A percentile compares a stretch with the other conserved stretches of the same genome.
These are phyloP conservation scores for Priocnemis perturbator DNA, from an alignment of 2,888 invertebrate species.

Conservation along the genomic window DNA sequence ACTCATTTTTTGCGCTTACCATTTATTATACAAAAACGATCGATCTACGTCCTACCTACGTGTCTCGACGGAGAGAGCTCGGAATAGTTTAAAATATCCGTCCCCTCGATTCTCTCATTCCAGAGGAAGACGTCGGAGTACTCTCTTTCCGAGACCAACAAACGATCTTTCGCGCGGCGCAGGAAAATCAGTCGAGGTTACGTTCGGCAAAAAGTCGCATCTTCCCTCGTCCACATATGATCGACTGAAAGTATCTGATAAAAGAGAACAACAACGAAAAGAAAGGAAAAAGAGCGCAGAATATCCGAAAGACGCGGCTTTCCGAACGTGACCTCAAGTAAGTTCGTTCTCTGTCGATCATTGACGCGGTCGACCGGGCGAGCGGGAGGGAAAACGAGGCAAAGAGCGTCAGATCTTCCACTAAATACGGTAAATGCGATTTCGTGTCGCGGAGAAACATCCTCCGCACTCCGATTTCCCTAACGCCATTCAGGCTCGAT, in stretches of 20 bases:
- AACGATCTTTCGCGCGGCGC: neutral
- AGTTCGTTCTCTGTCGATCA: slow-evolving; percentile 19
- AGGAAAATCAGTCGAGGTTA: slow-evolving; percentile 4
- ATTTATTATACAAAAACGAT: slow-evolving; percentile 67
- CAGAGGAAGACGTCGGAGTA: too few species aligned
- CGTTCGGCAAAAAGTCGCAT: too few species aligned
- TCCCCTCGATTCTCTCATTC: too few species aligned
- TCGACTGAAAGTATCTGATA: neutral
- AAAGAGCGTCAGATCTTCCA: slow-evolving; percentile 19
- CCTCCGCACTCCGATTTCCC: too few species aligned
- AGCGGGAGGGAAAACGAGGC: too few species aligned
- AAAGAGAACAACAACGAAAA: neutral
- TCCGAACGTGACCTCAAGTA: slow-evolving; percentile 66
- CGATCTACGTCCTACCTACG: slow-evolving; percentile 50
- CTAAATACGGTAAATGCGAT: neutral
- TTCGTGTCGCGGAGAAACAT: slow-evolving; percentile 32
- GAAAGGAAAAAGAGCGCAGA: neutral
- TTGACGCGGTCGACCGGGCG: too few species aligned
- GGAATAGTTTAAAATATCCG: slow-evolving; percentile 26
- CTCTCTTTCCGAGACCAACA: neutral
- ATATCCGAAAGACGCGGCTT: slow-evolving; percentile 30
- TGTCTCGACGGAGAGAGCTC: slow-evolving; percentile 37
- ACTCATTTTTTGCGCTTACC: slow-evolving; percentile 32
- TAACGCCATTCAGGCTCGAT: slow-evolving; percentile 34
- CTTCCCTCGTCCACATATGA: neutral